Evolutionary conservation across 2,797 vertebrate species (phyloP).

Genomic region (Miichthys miiuy): DNA sequence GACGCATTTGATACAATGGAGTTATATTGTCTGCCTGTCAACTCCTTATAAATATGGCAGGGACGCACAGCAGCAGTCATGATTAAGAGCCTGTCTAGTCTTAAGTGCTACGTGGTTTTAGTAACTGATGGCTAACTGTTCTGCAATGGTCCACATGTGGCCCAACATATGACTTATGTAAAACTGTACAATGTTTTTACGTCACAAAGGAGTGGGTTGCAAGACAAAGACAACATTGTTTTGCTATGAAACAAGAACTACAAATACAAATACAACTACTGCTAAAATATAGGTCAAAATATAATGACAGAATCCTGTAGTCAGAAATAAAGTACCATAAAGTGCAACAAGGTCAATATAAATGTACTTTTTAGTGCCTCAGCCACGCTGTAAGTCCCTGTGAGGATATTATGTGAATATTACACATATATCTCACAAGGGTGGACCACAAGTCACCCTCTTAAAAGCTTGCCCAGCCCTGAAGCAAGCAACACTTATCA

Average conservation of each 20-base stretch:
- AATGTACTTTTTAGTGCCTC: not conserved
- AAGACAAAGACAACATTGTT: conserved; percentile 26
- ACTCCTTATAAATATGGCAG: not conserved
- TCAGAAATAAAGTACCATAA: not conserved
- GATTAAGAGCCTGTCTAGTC: not conserved
- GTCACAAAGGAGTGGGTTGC: not conserved
- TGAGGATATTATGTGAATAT: conserved; percentile 58
- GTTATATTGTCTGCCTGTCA: conserved; percentile 33
- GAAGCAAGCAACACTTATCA: conserved; percentile 61
- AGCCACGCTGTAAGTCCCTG: conserved; percentile 19
- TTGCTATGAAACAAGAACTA: not conserved
- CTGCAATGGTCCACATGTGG: not conserved
- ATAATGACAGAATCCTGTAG: not conserved
- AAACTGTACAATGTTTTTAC: not conserved
- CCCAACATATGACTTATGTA: not conserved
- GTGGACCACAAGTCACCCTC: conserved; percentile 47
- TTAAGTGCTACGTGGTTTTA: not conserved
- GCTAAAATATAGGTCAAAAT: not conserved
- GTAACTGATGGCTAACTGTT: not conserved
- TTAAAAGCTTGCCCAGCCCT: conserved; percentile 21
- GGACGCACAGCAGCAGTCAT: not conserved
- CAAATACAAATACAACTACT: not conserved
- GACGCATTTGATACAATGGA: conserved; percentile 43
- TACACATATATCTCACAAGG: conserved; percentile 50
- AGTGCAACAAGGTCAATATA: not conserved